phyloP scores from a whole-genome alignment of 2,113 vertebrate species.

The Entosphenus tridentatus region DNA sequence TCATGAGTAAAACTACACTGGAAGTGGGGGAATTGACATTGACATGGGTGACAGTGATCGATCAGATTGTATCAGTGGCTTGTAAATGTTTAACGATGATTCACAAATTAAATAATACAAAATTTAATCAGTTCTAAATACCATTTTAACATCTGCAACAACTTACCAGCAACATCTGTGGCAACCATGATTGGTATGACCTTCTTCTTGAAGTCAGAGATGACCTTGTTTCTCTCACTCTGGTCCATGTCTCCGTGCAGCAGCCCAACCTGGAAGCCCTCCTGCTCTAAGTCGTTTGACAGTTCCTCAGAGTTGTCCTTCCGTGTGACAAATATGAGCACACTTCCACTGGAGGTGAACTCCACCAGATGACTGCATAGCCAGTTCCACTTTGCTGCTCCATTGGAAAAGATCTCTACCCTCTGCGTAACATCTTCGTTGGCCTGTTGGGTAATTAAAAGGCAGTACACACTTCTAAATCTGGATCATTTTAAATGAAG shows the following conservation, averaged over 20 bases:
- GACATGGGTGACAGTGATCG: no score
- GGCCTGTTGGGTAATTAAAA: constrained; percentile 26
- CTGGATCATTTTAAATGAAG: no score
- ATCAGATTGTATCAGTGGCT: no score
- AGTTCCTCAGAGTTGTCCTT: constrained; percentile 79
- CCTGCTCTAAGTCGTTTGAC: constrained; percentile 64
- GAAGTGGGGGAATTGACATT: no score
- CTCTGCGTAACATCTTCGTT: constrained; percentile 93
- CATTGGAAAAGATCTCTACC: constrained; percentile 55
- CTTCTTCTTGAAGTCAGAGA: constrained; percentile 89
- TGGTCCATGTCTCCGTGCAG: constrained; percentile 98
- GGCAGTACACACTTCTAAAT: no score
- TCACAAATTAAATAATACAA: no score
- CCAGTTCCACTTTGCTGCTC: constrained; percentile 76
- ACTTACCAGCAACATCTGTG: constrained; percentile 81
- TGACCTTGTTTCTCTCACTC: constrained; percentile 96
- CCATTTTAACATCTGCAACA: no score
- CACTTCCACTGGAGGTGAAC: constrained; percentile 75
- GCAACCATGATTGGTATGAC: constrained; percentile 67
- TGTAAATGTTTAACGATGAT: no score
- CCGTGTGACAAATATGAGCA: constrained; percentile 89
- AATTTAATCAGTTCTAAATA: no score
- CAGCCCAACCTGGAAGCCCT: constrained; percentile 66
- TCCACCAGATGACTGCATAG: constrained; percentile 66
- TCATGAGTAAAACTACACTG: no score